phyloP scores from a whole-genome alignment of 2,797 vertebrate genomes.

The Anguilla obscura region DNA sequence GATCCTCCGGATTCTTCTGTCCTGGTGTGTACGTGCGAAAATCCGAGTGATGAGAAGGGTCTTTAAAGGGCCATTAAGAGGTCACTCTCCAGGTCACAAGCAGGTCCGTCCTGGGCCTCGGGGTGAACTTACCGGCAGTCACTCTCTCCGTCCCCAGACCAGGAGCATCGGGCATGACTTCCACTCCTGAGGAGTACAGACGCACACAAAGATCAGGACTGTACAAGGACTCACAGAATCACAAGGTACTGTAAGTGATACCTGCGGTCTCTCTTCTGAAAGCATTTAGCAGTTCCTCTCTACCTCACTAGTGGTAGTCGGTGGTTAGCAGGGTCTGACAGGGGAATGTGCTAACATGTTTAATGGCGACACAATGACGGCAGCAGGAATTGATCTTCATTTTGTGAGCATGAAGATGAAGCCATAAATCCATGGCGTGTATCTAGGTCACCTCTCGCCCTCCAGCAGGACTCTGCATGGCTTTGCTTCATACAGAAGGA shows the following conservation, averaged over 20 bases:
- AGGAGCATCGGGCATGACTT: conserved; percentile 1
- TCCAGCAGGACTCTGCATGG: background rate
- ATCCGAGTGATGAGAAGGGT: conserved; percentile 39
- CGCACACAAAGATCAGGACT: background rate
- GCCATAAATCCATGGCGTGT: background rate
- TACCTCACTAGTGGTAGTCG: background rate
- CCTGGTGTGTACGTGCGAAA: conserved; percentile 59
- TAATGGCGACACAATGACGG: background rate
- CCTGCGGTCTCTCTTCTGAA: background rate
- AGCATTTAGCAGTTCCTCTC: background rate
- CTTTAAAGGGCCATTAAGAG: conserved; percentile 52
- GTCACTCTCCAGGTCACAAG: background rate
- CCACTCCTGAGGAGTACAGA: background rate
- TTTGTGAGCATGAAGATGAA: background rate
- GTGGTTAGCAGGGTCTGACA: background rate
- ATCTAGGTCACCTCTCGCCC: background rate
- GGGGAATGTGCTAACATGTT: background rate
- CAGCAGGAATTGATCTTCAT: background rate
- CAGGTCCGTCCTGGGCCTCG: background rate
- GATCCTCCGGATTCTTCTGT: conserved; percentile 63
- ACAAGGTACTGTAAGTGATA: background rate
- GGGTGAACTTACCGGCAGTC: background rate
- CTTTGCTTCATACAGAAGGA: conserved; percentile 3
- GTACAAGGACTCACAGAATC: background rate
- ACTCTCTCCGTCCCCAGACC: background rate